Percentiles rank a stretch among this genome's conserved stretches.
phyloP scores from a whole-genome alignment of 2,888 invertebrate species.

The Hyposoter didymator region DNA sequence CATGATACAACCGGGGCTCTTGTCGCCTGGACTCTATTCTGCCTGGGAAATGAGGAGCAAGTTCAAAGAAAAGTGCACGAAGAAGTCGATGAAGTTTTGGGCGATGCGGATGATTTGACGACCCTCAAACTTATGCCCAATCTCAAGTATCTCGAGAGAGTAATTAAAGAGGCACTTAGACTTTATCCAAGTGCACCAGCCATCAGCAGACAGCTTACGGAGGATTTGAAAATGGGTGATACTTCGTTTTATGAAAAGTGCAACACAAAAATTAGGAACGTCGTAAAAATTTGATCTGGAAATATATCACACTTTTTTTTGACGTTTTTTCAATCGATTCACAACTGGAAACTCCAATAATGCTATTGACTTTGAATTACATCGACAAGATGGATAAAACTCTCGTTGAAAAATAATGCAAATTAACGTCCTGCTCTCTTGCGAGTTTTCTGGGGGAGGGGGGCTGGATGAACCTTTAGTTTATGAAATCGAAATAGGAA shows the following conservation, averaged over 20 bases:
- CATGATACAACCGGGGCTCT: conserved; percentile 86
- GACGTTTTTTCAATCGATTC: no score
- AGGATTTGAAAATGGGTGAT: conserved; percentile 84
- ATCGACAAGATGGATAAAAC: no score
- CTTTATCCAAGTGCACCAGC: conserved; percentile 86
- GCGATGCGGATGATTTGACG: conserved; percentile 73
- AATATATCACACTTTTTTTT: not conserved
- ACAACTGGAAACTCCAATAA: no score
- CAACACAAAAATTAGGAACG: no score
- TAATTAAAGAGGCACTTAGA: conserved; percentile 86
- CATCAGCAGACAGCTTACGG: conserved; percentile 83
- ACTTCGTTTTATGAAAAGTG: not conserved
- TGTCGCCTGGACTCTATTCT: conserved; percentile 85
- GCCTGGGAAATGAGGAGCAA: conserved; percentile 84
- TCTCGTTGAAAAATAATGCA: no score
- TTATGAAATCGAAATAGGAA: no score
- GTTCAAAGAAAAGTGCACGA: conserved; percentile 84
- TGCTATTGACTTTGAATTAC: no score
- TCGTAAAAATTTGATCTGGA: no score
- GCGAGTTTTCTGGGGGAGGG: no score
- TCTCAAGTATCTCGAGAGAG: conserved; percentile 86
- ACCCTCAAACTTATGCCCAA: conserved; percentile 80
- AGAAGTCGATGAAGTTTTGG: conserved; percentile 84
- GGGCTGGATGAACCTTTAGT: no score
- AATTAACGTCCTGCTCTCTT: no score